A percentile compares a stretch with the other conserved stretches of the same genome.
Conservation (phyloP, 2,888 invertebrate genomes). For the Drosophila austrosaltans region DNA sequence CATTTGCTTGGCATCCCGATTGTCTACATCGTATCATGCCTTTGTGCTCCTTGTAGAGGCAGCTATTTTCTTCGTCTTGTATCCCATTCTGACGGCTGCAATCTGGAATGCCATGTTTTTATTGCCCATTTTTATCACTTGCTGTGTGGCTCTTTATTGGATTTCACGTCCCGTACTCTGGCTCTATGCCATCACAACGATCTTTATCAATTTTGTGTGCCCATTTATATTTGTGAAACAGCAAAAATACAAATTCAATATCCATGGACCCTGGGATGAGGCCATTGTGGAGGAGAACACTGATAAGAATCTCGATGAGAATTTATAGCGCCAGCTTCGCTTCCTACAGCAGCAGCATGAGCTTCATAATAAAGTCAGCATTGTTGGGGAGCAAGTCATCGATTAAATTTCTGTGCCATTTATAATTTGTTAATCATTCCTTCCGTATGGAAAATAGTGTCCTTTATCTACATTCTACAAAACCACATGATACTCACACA, state of each 20-base stretch:
- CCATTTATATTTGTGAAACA: slow-evolving; percentile 90
- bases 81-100: slow-evolving; percentile 90
- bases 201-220: slow-evolving; percentile 89
- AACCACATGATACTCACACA: too few species aligned
- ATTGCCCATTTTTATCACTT: slow-evolving; percentile 84
- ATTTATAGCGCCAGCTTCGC: slow-evolving; percentile 77
- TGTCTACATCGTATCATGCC: slow-evolving; percentile 93
- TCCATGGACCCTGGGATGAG: slow-evolving; percentile 99
- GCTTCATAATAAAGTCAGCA: slow-evolving; percentile 36
- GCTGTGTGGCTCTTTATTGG: slow-evolving; percentile 85
- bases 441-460: neutral
- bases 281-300: slow-evolving; percentile 88
- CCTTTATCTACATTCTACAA: neutral
- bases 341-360: slow-evolving; percentile 63
- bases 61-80: slow-evolving; percentile 93
- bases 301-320: slow-evolving; percentile 71
- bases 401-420: neutral
- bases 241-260: slow-evolving; percentile 93
- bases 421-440: neutral
- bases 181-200: slow-evolving; percentile 86
- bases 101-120: slow-evolving; percentile 86
- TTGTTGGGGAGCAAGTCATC: slow-evolving; percentile 60
- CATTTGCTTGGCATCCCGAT: slow-evolving; percentile 95
- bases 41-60: slow-evolving; percentile 95
- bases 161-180: slow-evolving; percentile 86